A percentile compares a stretch with the other conserved stretches of the same genome.
These are phyloP conservation scores for Pterostichus madidus DNA, from an alignment of 2,888 invertebrate species.

Conservation along the genomic window DNA sequence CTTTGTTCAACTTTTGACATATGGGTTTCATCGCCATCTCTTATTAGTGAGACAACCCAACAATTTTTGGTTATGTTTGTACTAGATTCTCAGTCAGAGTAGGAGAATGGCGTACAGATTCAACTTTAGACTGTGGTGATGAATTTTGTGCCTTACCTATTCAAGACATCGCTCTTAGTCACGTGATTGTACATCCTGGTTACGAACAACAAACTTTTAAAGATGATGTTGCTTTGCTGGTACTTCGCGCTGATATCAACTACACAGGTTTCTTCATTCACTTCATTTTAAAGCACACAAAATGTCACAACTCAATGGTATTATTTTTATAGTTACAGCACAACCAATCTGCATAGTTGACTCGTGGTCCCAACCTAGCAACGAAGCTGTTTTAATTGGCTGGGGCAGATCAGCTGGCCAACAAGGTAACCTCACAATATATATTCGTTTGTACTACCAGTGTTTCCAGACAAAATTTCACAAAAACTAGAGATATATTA, in stretches of 20 bases:
- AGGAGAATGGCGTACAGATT: conserved; percentile 87
- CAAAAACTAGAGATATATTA: too few relatives aligned
- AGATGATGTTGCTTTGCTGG: conserved; percentile 87
- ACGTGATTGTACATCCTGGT: conserved; percentile 88
- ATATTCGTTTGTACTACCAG: too few relatives aligned
- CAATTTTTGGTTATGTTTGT: not conserved
- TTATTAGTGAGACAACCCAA: too few relatives aligned
- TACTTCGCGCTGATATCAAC: conserved; percentile 84
- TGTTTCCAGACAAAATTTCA: too few relatives aligned
- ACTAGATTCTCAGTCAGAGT: conserved; percentile 85
- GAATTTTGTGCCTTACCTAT: conserved; percentile 87
- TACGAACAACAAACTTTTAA: conserved; percentile 81
- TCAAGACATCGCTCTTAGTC: conserved; percentile 85
- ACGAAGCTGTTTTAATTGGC: conserved; percentile 83
- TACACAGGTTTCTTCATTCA: conserved; percentile 79
- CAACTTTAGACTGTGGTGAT: conserved; percentile 86
- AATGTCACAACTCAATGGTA: not conserved
- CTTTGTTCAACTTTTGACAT: too few relatives aligned
- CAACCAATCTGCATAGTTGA: conserved; percentile 85
- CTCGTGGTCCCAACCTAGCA: conserved; percentile 75
- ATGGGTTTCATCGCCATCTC: too few relatives aligned
- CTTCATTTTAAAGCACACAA: not conserved
- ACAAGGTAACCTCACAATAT: conserved; percentile 74
- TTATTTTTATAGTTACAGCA: conserved; percentile 82
- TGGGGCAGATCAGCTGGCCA: conserved; percentile 87